Conservation (phyloP, 2,888 invertebrate genomes). For the Serripes groenlandicus region DNA sequence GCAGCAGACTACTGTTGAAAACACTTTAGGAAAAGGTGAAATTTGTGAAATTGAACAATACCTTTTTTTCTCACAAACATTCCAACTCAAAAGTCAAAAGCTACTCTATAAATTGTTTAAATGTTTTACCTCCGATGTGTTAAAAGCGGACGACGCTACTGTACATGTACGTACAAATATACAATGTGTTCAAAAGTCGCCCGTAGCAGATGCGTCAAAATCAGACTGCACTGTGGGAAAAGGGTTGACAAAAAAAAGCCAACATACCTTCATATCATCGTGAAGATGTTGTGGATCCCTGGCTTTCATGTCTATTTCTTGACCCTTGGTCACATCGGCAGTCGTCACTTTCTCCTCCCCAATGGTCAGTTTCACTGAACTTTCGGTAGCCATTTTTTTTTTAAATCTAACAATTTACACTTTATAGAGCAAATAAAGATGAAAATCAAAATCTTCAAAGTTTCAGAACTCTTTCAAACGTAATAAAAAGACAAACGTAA, state of each 20-base stretch:
- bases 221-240: too few species aligned
- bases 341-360: slow-evolving; percentile 58
- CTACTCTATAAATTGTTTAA: too few species aligned
- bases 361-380: slow-evolving; percentile 61
- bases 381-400: slow-evolving; percentile 30
- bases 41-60: not conserved
- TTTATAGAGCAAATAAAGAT: too few species aligned
- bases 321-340: slow-evolving; percentile 63
- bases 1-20: not conserved
- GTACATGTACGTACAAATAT: not conserved
- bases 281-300: slow-evolving; percentile 72
- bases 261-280: slow-evolving; percentile 68
- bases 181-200: not conserved
- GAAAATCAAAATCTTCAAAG: too few species aligned
- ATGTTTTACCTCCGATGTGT: too few species aligned
- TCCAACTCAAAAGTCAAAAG: too few species aligned
- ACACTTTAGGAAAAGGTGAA: not conserved
- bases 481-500: too few species aligned
- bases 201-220: not conserved
- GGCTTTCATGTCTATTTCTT: slow-evolving; percentile 63
- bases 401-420: too few species aligned
- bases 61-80: not conserved
- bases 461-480: too few species aligned
- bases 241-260: too few species aligned
- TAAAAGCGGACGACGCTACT: too few species aligned